Evolutionary conservation across 1,140 invertebrate species (phyloP).

Genomic region (Sinella curviseta): DNA sequence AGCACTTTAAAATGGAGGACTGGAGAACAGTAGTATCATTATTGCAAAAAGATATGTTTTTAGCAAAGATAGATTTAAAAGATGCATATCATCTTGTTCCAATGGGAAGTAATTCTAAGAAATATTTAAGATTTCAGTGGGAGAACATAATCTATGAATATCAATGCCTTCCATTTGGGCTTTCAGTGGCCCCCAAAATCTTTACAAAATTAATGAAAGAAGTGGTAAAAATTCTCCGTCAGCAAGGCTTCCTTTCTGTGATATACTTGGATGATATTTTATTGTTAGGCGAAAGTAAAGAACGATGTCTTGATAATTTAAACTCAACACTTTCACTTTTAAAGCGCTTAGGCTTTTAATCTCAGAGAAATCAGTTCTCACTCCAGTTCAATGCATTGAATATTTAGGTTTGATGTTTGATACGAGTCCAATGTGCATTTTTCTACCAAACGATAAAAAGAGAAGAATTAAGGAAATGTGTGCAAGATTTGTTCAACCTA

Average conservation of each 20-base stretch:
- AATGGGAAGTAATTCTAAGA: neutral
- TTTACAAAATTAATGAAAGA: constrained; percentile 32
- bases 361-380: neutral
- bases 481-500: neutral
- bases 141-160: constrained; percentile 1
- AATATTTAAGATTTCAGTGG: constrained; percentile 28
- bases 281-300: neutral
- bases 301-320: neutral
- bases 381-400: neutral
- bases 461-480: neutral
- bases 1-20: constrained; percentile 44
- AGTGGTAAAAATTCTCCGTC: constrained; percentile 25
- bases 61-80: constrained; percentile 35
- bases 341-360: neutral
- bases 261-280: constrained; percentile 46
- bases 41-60: constrained; percentile 23
- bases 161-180: constrained; percentile 28
- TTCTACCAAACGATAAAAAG: constrained; percentile 8
- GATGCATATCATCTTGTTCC: constrained; percentile 35
- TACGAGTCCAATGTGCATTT: neutral
- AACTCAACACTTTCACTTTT: neutral
- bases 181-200: constrained; percentile 5
- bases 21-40: constrained; percentile 26
- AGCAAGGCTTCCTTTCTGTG: constrained; percentile 1
- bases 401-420: constrained; percentile 37